phyloP scores from a whole-genome alignment of 2,797 vertebrate genomes.

The Pampus argenteus region DNA sequence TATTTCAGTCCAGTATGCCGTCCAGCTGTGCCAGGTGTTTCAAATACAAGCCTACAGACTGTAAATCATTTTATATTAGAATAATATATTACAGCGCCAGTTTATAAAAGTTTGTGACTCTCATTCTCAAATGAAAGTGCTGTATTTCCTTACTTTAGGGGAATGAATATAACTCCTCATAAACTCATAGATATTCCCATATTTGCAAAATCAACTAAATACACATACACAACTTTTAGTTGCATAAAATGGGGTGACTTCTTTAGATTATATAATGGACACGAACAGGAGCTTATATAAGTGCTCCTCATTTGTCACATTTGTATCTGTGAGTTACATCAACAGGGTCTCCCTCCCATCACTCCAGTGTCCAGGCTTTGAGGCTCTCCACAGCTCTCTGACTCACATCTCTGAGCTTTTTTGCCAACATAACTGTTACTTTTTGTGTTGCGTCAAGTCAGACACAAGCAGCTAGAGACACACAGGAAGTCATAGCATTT shows the following conservation, averaged over 20 bases:
- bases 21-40: neutral
- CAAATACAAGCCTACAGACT: too few species aligned
- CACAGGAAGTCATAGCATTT: constrained; percentile 2
- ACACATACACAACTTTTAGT: neutral
- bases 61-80: neutral
- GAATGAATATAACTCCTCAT: neutral
- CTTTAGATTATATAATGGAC: neutral
- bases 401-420: constrained; percentile 27
- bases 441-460: constrained; percentile 35
- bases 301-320: neutral
- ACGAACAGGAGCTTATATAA: neutral
- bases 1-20: neutral
- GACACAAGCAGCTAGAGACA: neutral
- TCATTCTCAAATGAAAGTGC: neutral
- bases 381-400: constrained; percentile 29
- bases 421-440: constrained; percentile 39
- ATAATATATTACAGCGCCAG: neutral
- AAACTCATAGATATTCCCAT: neutral
- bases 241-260: neutral
- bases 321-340: neutral
- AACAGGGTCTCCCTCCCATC: neutral
- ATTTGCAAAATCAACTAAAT: neutral
- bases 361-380: constrained; percentile 74
- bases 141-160: neutral
- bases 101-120: neutral